Conservation (phyloP, 1,140 invertebrate species). For the Eumeta japonica region DNA sequence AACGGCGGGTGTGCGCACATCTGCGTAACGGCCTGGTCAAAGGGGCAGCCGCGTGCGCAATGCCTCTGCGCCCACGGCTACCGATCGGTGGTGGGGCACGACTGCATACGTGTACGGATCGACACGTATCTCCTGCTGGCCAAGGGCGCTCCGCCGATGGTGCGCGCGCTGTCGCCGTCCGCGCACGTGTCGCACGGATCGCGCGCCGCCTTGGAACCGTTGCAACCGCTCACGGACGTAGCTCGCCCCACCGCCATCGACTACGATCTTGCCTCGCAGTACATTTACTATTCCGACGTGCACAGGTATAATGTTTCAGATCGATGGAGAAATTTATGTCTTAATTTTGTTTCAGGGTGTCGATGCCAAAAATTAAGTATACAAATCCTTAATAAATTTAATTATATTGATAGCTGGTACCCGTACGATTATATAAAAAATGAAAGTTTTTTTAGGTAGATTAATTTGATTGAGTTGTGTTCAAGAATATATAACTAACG, state of each 20-base stretch:
- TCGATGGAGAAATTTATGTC: neutral
- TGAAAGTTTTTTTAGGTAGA: too few relatives aligned
- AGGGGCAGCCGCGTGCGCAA: constrained; percentile 50
- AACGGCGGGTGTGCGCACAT: constrained; percentile 76
- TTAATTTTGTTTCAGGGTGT: neutral
- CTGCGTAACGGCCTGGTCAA: constrained; percentile 53
- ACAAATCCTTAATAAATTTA: neutral
- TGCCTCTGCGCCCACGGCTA: constrained; percentile 74
- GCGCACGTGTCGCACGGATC: constrained; percentile 4
- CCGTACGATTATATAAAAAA: too few relatives aligned
- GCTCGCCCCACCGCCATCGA: constrained; percentile 66
- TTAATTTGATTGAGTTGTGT: too few relatives aligned
- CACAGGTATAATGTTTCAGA: constrained; percentile 41
- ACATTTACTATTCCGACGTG: constrained; percentile 71
- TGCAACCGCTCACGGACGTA: constrained; percentile 68
- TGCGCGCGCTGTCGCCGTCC: constrained; percentile 21
- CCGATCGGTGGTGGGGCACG: constrained; percentile 55
- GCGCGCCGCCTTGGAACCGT: constrained; percentile 51
- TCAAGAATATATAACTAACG: too few relatives aligned
- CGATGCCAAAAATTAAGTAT: neutral
- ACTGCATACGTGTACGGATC: constrained; percentile 56
- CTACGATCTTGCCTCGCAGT: constrained; percentile 64
- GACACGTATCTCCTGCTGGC: constrained; percentile 33
- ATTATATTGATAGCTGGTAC: neutral
- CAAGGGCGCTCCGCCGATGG: constrained; percentile 31